Base-by-base conservation (phyloP, 2,797 vertebrate genomes). In the Ctenopoma kingsleyae region DNA sequence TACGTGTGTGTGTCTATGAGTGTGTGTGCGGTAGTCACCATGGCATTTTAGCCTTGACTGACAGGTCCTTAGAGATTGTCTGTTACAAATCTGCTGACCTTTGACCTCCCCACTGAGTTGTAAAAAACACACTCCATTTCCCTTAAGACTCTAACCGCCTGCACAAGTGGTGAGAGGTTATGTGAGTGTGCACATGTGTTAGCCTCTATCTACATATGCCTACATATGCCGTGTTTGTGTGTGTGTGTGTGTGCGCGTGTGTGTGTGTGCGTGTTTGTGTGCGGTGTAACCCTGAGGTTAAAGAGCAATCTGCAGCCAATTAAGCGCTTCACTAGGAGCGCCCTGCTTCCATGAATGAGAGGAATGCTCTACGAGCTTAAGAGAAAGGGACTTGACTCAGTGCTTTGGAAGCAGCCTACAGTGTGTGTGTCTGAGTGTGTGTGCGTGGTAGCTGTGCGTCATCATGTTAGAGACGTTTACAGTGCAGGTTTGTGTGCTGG, bases 221-320 rank as follows among this genome's bases (percentile, higher is more conserved):
- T 32, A 32, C 30, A 32, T 9, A 47, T 1, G 17, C 15, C 15
- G 1, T 17, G 22, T 63, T 16, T 59, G 61, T 67, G 41, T 71
- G 71, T 27, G 57, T 25, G 10, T 41, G 38, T 59, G 55, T 54
- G 49, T 64, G n/a, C n/a, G 56, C 43, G 53, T 46, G 80, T 55
- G 30, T 65, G 48, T 62, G 70, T 46, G 32, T 19, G 56, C 43
- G 53, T 46, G 80, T 55, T 58, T 73, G 70, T 73, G 58, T 76
- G 80, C 17, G 63, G 74, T 67, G 77, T 86, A 91, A 93, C 92
- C 91, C 83, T 73, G 73, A 89, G 93, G 93, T 95, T 94, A 94
- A 93, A 93, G 93, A 93, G 93, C 91, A 91, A 93, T 94, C 92
- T 95, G 91, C 89, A 94, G 92, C 91, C 92, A 94, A 95, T 94